phyloP scores from a whole-genome alignment of 2,797 vertebrate genomes.

The Myoxocephalus aenaeus region DNA sequence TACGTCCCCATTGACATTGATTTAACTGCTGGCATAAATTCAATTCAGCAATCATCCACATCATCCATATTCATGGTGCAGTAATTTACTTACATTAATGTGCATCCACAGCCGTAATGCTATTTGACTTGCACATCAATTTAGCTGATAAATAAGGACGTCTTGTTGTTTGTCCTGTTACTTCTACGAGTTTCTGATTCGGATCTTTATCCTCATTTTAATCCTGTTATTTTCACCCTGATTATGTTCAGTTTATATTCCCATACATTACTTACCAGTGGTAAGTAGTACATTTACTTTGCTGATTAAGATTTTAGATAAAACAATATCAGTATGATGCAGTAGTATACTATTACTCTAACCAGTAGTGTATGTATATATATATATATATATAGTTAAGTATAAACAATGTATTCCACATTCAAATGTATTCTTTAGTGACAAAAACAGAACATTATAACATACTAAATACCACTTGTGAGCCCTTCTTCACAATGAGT shows the following conservation, averaged over 20 bases:
- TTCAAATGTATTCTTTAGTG: background rate
- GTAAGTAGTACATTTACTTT: background rate
- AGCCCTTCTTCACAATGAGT: background rate
- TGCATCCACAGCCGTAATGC: constrained; percentile 58
- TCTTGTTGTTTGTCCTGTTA: constrained; percentile 54
- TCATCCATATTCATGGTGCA: constrained; percentile 75
- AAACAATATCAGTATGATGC: background rate
- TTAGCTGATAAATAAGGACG: constrained; percentile 57
- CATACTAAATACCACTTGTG: background rate
- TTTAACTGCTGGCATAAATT: constrained; percentile 75
- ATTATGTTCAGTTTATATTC: background rate
- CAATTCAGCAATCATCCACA: constrained; percentile 71
- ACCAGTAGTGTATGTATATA: background rate
- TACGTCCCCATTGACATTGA: constrained; percentile 76
- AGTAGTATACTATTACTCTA: background rate
- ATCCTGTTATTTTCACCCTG: constrained; percentile 20
- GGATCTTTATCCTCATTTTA: constrained; percentile 33
- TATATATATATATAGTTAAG: background rate
- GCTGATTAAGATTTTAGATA: background rate
- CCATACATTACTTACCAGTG: background rate
- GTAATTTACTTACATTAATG: constrained; percentile 75
- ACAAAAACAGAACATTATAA: background rate
- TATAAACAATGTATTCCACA: background rate
- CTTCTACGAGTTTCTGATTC: constrained; percentile 12
- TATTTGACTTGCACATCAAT: constrained; percentile 55